These are phyloP conservation scores for Protaetia brevitarsis DNA, from an alignment of 1,140 invertebrate species.

Conservation along the genomic window DNA sequence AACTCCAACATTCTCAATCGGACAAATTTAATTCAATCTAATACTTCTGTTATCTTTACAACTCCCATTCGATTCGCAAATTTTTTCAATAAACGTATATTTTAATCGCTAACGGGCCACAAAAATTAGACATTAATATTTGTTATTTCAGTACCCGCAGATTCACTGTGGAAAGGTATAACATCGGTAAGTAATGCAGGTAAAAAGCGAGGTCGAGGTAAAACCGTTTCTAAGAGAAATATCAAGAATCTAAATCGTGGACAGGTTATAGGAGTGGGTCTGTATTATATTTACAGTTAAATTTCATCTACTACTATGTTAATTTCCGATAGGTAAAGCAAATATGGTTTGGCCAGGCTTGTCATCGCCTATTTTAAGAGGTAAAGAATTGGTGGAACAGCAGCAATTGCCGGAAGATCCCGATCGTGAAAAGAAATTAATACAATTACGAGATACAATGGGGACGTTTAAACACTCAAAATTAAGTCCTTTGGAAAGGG, in stretches of 20 bases:
- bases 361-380: constrained; percentile 76
- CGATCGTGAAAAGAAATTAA: constrained; percentile 67
- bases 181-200: constrained; percentile 95
- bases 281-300: neutral
- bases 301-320: constrained; percentile 2
- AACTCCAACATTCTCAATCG: constrained; percentile 23
- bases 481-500: constrained; percentile 77
- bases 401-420: constrained; percentile 68
- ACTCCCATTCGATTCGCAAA: constrained; percentile 43
- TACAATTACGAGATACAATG: constrained; percentile 70
- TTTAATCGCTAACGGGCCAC: too few relatives aligned
- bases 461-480: constrained; percentile 58
- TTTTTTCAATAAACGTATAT: constrained; percentile 57
- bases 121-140: constrained; percentile 9
- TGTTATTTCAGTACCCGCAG: constrained; percentile 64
- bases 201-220: constrained; percentile 89
- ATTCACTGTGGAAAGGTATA: constrained; percentile 90
- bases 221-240: constrained; percentile 66
- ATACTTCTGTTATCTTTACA: constrained; percentile 31
- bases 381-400: constrained; percentile 69
- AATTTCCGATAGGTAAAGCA: constrained; percentile 55
- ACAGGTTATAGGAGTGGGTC: constrained; percentile 82
- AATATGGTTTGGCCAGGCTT: constrained; percentile 92
- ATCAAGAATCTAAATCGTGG: constrained; percentile 86
- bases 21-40: constrained; percentile 26